Conservation (phyloP, 2,113 vertebrate species). For the pig (Sus scrofa) region T2T-Sscrofa CM000813.6:139771501-139772000, state of each 20-base stretch:
- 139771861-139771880: too few relatives aligned
- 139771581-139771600: background rate
- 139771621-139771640: background rate
- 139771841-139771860: too few relatives aligned
- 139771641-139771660: background rate
- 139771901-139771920: too few relatives aligned
- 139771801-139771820: too few relatives aligned
- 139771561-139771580: background rate
- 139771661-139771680: background rate
- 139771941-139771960: too few relatives aligned
- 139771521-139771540: constrained; percentile 26
- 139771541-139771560: constrained; percentile 17
- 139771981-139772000: too few relatives aligned
- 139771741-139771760: background rate
- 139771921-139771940: too few relatives aligned
- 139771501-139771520: background rate
- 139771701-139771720: constrained; percentile 16
- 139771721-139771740: background rate
- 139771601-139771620: background rate
- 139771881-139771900: too few relatives aligned
- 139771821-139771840: too few relatives aligned
- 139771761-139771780: background rate
- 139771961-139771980: too few relatives aligned
- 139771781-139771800: too few relatives aligned
- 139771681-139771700: constrained; percentile 20